Evolutionary conservation across 2,888 invertebrate genomes (phyloP).

Genomic region (Hypomecis atomaria): DNA sequence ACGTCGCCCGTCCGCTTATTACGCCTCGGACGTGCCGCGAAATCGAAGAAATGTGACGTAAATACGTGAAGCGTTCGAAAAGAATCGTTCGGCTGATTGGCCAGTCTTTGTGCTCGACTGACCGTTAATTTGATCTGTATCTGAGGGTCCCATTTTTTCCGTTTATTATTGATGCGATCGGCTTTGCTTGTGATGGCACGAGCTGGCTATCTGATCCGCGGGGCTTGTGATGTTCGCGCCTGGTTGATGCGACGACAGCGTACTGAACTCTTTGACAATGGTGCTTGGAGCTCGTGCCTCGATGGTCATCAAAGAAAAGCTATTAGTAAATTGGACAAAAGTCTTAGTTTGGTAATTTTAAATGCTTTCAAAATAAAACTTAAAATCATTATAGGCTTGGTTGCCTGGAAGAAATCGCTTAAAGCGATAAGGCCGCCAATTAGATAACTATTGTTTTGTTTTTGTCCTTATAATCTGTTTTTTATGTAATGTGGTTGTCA

Average conservation of each 20-base stretch:
- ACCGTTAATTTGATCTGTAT: conserved; percentile 82
- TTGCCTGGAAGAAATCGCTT: no score
- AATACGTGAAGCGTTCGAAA: conserved; percentile 76
- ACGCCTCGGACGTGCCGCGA: conserved; percentile 83
- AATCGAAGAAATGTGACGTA: conserved; percentile 84
- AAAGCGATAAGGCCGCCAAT: no score
- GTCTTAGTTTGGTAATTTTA: no score
- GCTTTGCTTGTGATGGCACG: conserved; percentile 55
- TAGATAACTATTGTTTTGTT: no score
- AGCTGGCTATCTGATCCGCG: conserved; percentile 27
- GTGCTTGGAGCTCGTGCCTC: background rate
- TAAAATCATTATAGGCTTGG: no score
- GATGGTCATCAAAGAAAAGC: background rate
- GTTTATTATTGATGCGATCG: conserved; percentile 76
- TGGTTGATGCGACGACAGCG: conserved; percentile 18
- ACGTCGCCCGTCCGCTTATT: conserved; percentile 75
- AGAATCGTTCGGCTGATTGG: conserved; percentile 80
- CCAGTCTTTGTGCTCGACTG: conserved; percentile 75
- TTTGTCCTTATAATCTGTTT: no score
- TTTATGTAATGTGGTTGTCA: no score
- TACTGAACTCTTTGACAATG: conserved; percentile 11
- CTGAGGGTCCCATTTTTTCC: conserved; percentile 63
- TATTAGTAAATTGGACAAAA: no score
- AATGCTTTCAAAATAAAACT: no score
- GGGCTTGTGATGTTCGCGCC: conserved; percentile 30